Conservation (phyloP, 2,888 invertebrate genomes). For the Caenorhabditis sp. region DNA sequence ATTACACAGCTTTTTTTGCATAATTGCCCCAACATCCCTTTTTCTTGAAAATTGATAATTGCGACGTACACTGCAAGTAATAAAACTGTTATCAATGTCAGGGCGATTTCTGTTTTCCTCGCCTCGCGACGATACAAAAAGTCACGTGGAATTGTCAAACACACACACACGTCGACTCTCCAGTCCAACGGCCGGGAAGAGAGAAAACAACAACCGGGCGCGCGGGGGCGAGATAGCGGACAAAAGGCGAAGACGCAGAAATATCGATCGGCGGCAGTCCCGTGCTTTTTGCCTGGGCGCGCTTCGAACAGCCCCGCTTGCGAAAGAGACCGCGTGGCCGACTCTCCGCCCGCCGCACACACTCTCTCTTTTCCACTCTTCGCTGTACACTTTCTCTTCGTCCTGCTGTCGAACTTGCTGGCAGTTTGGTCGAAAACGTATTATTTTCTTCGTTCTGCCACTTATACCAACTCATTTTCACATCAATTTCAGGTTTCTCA, state of each 20-base stretch:
- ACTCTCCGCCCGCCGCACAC: slow-evolving; percentile 11
- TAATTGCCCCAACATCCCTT: slow-evolving; percentile 21
- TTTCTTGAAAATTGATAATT: neutral
- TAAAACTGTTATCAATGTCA: slow-evolving; percentile 12
- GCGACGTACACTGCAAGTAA: no score
- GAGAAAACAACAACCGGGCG: neutral
- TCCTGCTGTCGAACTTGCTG: slow-evolving; percentile 31
- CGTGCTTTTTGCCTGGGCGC: slow-evolving; percentile 2
- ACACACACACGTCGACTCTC: slow-evolving; percentile 18
- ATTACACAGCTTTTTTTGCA: neutral
- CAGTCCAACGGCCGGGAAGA: neutral
- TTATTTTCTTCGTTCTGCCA: slow-evolving; percentile 23
- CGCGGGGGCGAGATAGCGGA: neutral
- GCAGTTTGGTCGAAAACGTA: slow-evolving; percentile 21
- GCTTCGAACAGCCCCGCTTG: slow-evolving; percentile 4
- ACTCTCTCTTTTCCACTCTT: slow-evolving; percentile 15
- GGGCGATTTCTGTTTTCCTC: slow-evolving; percentile 7
- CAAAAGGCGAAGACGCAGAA: neutral
- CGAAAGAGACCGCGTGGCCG: slow-evolving; percentile 16
- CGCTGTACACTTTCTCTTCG: slow-evolving; percentile 3
- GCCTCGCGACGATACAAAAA: slow-evolving; percentile 7
- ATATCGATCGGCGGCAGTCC: slow-evolving; percentile 15
- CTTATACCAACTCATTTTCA: no score
- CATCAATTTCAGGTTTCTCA: neutral
- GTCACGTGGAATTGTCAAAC: slow-evolving; percentile 39